Base-by-base conservation (phyloP, 1,140 invertebrate species). In the Lycorma delicatula region DNA sequence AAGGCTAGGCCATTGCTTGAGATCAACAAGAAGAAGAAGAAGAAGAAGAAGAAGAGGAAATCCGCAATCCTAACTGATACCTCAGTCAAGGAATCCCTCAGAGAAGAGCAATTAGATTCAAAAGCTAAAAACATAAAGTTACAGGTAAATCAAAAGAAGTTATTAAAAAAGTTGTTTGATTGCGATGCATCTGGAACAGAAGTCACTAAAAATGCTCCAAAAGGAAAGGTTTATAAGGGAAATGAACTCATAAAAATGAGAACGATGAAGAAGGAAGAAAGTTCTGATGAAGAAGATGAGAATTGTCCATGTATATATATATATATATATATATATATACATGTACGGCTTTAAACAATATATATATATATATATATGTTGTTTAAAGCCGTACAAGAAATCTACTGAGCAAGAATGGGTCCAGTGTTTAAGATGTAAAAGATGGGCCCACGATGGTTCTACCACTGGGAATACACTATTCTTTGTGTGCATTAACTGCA, bases 21-120 rank as follows among this genome's bases (percentile, higher is more conserved):
- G 12, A n/a, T 16, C 11, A 18, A 54, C 13, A 34, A 38, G 26
- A 6, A 11, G 23, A 25, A 38, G 12, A 23, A 38, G 38, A 20
- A 34, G 34, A 56, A 26, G 54, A 26, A 47, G 46, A 49, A 48
- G 31, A 44, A 16, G 13, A 56, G 54, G 46, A 20, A 25, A 12
- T 48, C 54, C 28, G 54, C 16, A 20, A 44, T 56, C 25, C 31
- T 56, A 56, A 56, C 54, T 41, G 54, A 56, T 27, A 56, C 54
- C 22, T 44, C 54, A 18, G 46, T 48, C 20, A 56, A 56, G 48
- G 16, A 13, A 22, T 16, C 52, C 28, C 50, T 57, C 25, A 48
- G 53, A 48, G 20, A 55, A 29, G 52, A 59, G 46, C 51, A 61
- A 46, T 26, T 47, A 22, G 34, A 54, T 16, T 16, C 44, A 49